Base-by-base conservation (phyloP, 2,797 vertebrate genomes). In the Helarctos malayanus region DNA sequence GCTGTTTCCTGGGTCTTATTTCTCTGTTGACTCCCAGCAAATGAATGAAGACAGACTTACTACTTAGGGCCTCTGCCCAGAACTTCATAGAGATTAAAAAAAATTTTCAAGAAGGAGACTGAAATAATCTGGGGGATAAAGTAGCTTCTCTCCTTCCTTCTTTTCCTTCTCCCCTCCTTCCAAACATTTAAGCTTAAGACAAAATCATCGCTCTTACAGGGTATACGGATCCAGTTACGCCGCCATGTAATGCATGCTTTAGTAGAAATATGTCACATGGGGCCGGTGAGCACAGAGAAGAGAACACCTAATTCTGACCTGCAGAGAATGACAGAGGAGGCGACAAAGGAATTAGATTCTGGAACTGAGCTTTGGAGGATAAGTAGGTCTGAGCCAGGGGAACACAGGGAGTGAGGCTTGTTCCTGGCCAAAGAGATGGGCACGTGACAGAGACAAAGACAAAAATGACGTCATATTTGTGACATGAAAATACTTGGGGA, bases 131-230 rank as follows among this genome's bases (percentile, higher is more conserved):
- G 27, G 29, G 69, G 18, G 21, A 32, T 0, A 79, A 14, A 49
- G 41, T 35, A 57, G 38, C 23, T 89, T 52, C n/a, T 71, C 83
- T 56, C 56, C 9, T 65, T 85, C 21, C 25, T 57, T 47, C 47
- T 23, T 9, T 76, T 2, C 41, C 11, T 69, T 27, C 59, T 87
- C 35, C 38, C 45, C n/a, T 68, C 23, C 71, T 68, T 91, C 61
- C 71, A 92, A 97, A 94, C 49, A 78, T 54, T 68, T 71, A 75
- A 56, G 29, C 80, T 25, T 95, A 52, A 57, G 63, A 63, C 84
- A 94, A 92, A 68, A 47, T 19, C 14, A 47, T 4, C 76, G 45
- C 38, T 94, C 76, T 76, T 57, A n/a, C 18, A 52, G 47, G 92
- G 5, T 41, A 18, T 83, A 63, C 65, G 23, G 12, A 7, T 54